A percentile compares a stretch with the other conserved stretches of the same genome.
Evolutionary conservation across 2,888 invertebrate genomes (phyloP).

Genomic region (Oeneis ivallda): DNA sequence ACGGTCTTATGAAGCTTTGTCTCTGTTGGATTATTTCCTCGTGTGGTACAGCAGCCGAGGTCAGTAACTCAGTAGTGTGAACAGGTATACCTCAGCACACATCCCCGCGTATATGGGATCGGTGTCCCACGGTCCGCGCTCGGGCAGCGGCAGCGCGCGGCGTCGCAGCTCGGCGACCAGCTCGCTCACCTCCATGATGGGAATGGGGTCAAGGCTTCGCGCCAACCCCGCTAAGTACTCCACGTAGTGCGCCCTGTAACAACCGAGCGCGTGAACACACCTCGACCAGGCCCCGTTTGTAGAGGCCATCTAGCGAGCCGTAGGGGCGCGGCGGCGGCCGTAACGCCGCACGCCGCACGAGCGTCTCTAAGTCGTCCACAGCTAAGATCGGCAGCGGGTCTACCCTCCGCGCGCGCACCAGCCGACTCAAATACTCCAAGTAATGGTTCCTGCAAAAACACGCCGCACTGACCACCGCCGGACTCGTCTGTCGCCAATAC

Average conservation of each 20-base stretch:
- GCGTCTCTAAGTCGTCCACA: conserved; percentile 91
- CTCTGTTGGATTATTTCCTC: background rate
- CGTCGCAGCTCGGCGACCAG: conserved; percentile 93
- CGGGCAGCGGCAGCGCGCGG: conserved; percentile 91
- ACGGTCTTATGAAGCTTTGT: too few species aligned
- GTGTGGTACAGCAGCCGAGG: background rate
- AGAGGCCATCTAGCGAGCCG: conserved; percentile 85
- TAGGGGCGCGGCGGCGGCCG: conserved; percentile 89
- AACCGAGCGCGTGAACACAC: conserved; percentile 68
- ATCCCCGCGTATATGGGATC: conserved; percentile 92
- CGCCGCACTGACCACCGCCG: conserved; percentile 59
- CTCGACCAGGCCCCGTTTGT: conserved; percentile 84
- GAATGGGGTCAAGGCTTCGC: conserved; percentile 93
- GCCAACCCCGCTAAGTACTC: conserved; percentile 96
- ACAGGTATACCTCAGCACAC: conserved; percentile 90
- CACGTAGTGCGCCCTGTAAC: conserved; percentile 94
- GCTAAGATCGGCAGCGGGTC: conserved; percentile 90
- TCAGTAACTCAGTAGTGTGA: background rate
- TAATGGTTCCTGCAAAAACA: conserved; percentile 89
- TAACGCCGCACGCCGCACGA: conserved; percentile 87
- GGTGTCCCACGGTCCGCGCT: conserved; percentile 90
- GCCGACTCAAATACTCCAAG: conserved; percentile 91
- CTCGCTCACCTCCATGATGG: conserved; percentile 92
- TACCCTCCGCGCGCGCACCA: conserved; percentile 86
- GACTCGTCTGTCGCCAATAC: conserved; percentile 25